Percentiles rank a stretch among this genome's conserved stretches.
phyloP scores from a whole-genome alignment of 1,140 invertebrate species.

The Muscidifurax raptorellus region DNA sequence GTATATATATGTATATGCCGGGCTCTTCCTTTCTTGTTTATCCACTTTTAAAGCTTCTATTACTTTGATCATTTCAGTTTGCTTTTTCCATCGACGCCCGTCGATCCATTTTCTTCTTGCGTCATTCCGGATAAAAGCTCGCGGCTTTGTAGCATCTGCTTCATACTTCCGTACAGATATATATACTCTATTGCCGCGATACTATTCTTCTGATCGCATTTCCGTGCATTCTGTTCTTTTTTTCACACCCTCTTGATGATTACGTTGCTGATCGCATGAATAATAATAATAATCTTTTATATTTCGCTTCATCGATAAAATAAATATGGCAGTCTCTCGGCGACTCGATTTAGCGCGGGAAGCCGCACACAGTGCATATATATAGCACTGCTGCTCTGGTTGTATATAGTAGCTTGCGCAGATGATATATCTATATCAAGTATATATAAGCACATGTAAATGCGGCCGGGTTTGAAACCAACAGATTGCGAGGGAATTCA shows the following conservation, averaged over 20 bases:
- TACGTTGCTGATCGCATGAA: too few species aligned
- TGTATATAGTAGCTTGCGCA: too few species aligned
- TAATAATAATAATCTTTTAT: too few species aligned
- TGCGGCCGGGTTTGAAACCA: background rate
- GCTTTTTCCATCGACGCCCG: background rate
- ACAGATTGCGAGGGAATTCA: conserved; percentile 36
- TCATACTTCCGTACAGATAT: background rate
- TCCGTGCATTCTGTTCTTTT: too few species aligned
- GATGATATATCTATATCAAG: background rate
- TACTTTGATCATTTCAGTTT: conserved; percentile 4
- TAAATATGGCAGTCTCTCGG: background rate
- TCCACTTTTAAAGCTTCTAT: conserved; percentile 15
- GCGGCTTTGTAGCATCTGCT: background rate
- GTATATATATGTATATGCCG: background rate
- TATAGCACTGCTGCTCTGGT: too few species aligned
- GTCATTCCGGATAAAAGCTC: background rate
- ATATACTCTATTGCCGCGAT: too few species aligned
- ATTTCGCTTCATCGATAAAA: conserved; percentile 7
- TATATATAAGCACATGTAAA: conserved; percentile 22
- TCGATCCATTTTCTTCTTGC: background rate
- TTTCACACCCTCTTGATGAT: too few species aligned
- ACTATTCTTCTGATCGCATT: too few species aligned
- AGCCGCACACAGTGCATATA: background rate
- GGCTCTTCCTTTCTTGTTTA: conserved; percentile 7
- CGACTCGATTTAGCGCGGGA: too few species aligned